Base-by-base conservation (phyloP, 2,888 invertebrate species). In the Nomada hirtipes region DNA sequence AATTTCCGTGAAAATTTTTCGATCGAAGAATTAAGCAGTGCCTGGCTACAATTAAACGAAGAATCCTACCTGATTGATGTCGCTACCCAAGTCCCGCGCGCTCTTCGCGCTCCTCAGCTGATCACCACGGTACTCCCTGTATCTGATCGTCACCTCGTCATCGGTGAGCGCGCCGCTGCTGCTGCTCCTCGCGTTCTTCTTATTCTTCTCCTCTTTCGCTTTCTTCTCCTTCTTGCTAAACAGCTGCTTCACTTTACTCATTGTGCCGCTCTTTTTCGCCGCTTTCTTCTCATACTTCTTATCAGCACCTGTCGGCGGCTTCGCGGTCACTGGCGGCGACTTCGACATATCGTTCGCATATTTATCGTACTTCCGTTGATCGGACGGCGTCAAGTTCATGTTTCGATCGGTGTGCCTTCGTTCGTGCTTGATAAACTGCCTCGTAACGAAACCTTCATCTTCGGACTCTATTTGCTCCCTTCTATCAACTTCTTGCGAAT, bases 201-300 rank as follows among this genome's bases (percentile, higher is more conserved):
- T 92, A 70, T 86, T 87, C 82, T 88, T 91, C 87, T 95, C 95
- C 84, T 95, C 95, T 88, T 95, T 95, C 92, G 96, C 95, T 93
- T 95, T 95, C 94, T 95, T 96, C 94, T 95, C 96, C 94, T 96
- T 96, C 94, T 96, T 96, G 76, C 96, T 96, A 94, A 97, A 97
- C 89, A 97, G 95, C 93, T 97, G 97, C 92, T 97, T 97, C 88
- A 96, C 95, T 95, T 96, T 93, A 88, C 92, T 93, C 93, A 93
- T 93, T 44, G 93, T 93, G 36, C 92, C 92, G 76, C 92, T 91
- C 86, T 93, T 93, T 85, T 93, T 93, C 4, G 90, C 86, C 3
- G 90, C 91, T 75, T 93, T 93, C 78, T 93, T 93, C 86, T 93
- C 93, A 79, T 93, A 93, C 86, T 93, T 93, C 55, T 93, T 93